Evolutionary conservation across 2,888 invertebrate species (phyloP), one percentile per base, ranked within the genome.

Genomic region (Ditula angustiorana): DNA sequence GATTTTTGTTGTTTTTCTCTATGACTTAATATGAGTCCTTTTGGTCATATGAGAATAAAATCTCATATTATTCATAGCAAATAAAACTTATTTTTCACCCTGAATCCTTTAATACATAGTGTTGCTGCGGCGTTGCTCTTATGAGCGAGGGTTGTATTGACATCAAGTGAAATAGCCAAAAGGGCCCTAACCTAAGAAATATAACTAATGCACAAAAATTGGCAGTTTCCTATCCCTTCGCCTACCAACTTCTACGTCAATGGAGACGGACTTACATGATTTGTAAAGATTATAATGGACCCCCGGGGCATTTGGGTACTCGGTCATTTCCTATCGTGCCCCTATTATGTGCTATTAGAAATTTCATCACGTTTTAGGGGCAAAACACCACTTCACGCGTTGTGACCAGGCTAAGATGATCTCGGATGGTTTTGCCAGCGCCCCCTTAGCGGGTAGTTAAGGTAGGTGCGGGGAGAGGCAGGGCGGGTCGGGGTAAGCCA

Each of bases 281-380:
- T 61, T 53, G 44, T 53, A 61, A n/a, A 61, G 52, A 61, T 41
- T 44, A 24, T 61, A 33, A 61, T 33, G 24, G 33, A 47, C 61
- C 55, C 47, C 35, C n/a, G 19, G 37, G 61, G 26, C 28, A 23
- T 56, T 56, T 23, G 28, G 56, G 16, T 52, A 61, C 19, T 55
- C 28, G 47, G 37, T 49, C 56, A 56, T 28, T 62, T 62, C 47
- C 61, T 62, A 49, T 30, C 49, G 52, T 28, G 23, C 11, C 24
- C 41, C 50, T 26, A 63, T 62, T 62, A 63, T 24, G 30, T n/a
- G 30, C 57, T 44, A 63, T 63, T 63, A 63, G 50, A 63, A 63
- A 63, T 63, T 63, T 57, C 57, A 57, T 63, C 63, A 63, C 63
- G 63, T 62, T 56, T 46, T 49, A 46, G 35, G 33, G 44, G 46